phyloP scores from a whole-genome alignment of 37 sponge, comb jelly and placozoan genomes.

The Haliclona indistincta region DNA sequence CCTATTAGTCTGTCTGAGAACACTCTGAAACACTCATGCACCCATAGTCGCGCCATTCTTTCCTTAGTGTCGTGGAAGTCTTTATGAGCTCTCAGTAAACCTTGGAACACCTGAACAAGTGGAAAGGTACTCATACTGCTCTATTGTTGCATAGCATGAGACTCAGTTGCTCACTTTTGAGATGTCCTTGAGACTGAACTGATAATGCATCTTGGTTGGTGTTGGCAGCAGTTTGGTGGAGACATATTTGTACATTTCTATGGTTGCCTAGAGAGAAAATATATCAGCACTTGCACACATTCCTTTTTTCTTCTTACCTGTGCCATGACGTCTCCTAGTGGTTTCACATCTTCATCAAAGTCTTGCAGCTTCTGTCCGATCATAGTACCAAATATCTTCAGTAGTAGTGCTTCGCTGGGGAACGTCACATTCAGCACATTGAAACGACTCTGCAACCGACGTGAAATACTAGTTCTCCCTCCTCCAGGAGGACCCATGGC shows the following conservation, averaged over 20 bases:
- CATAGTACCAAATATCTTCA: constrained; percentile 98
- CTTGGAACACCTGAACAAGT: constrained; percentile 87
- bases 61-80: constrained; percentile 97
- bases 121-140: not conserved
- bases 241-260: constrained; percentile 87
- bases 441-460: constrained; percentile 92
- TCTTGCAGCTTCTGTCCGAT: constrained; percentile 99
- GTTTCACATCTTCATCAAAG: constrained; percentile 99
- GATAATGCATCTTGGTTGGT: constrained; percentile 98
- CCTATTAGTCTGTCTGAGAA: constrained; percentile 98
- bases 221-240: constrained; percentile 91
- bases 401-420: constrained; percentile 63
- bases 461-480: constrained; percentile 92
- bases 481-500: constrained; percentile 99
- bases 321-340: constrained; percentile 91
- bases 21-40: constrained; percentile 97
- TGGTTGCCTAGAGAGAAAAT: constrained; percentile 62
- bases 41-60: constrained; percentile 93
- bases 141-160: not conserved
- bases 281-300: not conserved
- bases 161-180: constrained; percentile 82
- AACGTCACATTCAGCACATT: constrained; percentile 99
- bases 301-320: constrained; percentile 29
- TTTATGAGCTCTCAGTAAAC: constrained; percentile 95
- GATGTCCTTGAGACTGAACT: constrained; percentile 97